Conservation (phyloP, 2,113 vertebrate genomes). For the Prietella phreatophila region DNA sequence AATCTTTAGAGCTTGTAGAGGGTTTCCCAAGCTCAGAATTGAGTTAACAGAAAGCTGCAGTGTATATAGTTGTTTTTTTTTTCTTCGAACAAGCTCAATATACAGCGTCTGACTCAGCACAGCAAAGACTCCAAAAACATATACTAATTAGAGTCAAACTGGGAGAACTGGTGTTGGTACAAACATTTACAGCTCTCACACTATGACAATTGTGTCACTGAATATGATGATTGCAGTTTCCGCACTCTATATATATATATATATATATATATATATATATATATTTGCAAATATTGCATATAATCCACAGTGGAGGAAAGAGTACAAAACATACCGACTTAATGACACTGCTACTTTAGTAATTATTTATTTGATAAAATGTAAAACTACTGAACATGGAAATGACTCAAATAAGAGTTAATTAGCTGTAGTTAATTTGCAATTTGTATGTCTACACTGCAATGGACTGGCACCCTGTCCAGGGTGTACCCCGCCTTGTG, state of each 20-base stretch:
- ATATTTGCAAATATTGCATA: neutral
- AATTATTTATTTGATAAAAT: neutral
- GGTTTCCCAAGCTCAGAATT: neutral
- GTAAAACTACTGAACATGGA: neutral
- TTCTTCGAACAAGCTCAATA: neutral
- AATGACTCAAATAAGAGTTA: neutral
- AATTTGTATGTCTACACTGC: too few relatives aligned
- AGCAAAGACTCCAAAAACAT: neutral
- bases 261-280: neutral
- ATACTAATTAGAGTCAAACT: constrained; percentile 12
- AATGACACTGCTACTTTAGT: neutral
- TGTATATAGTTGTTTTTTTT: neutral
- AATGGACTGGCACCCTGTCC: too few relatives aligned
- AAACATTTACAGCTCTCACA: neutral
- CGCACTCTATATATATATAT: neutral
- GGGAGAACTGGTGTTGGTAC: neutral
- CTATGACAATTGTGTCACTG: neutral
- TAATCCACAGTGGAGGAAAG: neutral
- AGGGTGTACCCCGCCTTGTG: too few relatives aligned
- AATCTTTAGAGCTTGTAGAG: neutral
- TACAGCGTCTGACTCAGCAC: constrained; percentile 11
- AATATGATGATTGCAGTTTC: neutral
- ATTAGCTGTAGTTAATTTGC: too few relatives aligned
- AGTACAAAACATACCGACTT: neutral
- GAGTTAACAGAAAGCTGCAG: neutral